phyloP scores from a whole-genome alignment of 2,888 invertebrate genomes.

The Octodonta nipae region DNA sequence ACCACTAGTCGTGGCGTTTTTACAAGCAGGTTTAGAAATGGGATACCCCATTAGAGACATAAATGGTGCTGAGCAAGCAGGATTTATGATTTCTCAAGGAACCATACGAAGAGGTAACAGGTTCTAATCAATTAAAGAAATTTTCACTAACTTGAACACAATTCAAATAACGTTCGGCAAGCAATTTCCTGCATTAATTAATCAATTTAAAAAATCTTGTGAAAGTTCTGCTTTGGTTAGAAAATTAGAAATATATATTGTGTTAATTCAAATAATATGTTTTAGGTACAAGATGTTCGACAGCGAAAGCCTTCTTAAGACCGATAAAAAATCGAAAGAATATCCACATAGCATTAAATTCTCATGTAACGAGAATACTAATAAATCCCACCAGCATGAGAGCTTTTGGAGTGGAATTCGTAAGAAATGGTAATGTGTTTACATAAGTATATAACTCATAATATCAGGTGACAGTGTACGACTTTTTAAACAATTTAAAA shows the following conservation, averaged over 20 bases:
- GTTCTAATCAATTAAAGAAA: too few relatives aligned
- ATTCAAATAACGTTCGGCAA: too few relatives aligned
- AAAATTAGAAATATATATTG: too few relatives aligned
- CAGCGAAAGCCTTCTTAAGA: conserved; percentile 74
- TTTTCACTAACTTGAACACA: too few relatives aligned
- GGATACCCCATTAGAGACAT: conserved; percentile 63
- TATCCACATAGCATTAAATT: conserved; percentile 66
- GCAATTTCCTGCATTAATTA: too few relatives aligned
- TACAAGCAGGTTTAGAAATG: conserved; percentile 67
- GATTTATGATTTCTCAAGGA: conserved; percentile 77
- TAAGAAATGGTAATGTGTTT: conserved; percentile 43
- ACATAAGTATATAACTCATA: too few relatives aligned
- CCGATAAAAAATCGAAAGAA: conserved; percentile 64
- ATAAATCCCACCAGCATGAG: conserved; percentile 62
- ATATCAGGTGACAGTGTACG: too few relatives aligned
- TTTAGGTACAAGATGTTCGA: conserved; percentile 64
- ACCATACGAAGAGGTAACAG: conserved; percentile 65
- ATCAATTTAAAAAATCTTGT: too few relatives aligned
- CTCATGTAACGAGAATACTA: conserved; percentile 62
- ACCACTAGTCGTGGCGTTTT: conserved; percentile 67
- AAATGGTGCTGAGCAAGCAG: conserved; percentile 63
- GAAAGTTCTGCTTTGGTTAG: too few relatives aligned
- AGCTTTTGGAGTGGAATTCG: conserved; percentile 69
- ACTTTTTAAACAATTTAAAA: neutral
- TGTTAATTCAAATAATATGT: too few relatives aligned